A percentile compares a stretch with the other conserved stretches of the same genome.
phyloP scores from a whole-genome alignment of 1,140 invertebrate species.

The Sitobion miscanthi region DNA sequence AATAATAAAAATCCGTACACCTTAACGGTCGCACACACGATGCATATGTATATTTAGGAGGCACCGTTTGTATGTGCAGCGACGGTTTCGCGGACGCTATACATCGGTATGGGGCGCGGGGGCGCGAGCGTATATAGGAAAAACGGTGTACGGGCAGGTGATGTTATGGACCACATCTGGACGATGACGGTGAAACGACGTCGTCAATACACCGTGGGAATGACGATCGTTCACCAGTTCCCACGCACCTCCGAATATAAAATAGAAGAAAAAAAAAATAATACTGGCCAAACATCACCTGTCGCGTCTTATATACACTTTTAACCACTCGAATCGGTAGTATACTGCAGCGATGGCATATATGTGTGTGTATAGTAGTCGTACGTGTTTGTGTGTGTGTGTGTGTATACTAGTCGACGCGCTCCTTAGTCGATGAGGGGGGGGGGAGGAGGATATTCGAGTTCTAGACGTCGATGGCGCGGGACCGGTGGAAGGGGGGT shows the following conservation, averaged over 20 bases:
- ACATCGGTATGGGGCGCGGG: neutral
- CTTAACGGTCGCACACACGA: constrained; percentile 13
- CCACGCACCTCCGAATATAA: constrained; percentile 48
- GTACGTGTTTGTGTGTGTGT: neutral
- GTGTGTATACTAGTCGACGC: neutral
- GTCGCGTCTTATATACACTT: constrained; percentile 46
- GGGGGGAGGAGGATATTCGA: neutral
- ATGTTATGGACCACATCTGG: constrained; percentile 55
- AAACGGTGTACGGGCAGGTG: constrained; percentile 44
- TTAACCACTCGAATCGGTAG: constrained; percentile 55
- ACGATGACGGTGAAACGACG: constrained; percentile 55
- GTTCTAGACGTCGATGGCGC: neutral
- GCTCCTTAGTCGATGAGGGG: neutral
- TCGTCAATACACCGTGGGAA: constrained; percentile 54
- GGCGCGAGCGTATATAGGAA: neutral
- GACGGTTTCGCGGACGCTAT: constrained; percentile 24
- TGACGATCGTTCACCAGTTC: constrained; percentile 56
- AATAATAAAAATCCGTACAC: constrained; percentile 30
- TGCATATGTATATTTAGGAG: constrained; percentile 4
- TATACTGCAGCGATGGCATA: neutral
- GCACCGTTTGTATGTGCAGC: neutral
- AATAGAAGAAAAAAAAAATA: constrained; percentile 45
- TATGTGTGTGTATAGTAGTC: neutral
- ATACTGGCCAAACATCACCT: constrained; percentile 57
- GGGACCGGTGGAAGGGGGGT: too few relatives aligned